Evolutionary conservation across 2,888 invertebrate genomes (phyloP).

Genomic region (Perizoma affinitatum): DNA sequence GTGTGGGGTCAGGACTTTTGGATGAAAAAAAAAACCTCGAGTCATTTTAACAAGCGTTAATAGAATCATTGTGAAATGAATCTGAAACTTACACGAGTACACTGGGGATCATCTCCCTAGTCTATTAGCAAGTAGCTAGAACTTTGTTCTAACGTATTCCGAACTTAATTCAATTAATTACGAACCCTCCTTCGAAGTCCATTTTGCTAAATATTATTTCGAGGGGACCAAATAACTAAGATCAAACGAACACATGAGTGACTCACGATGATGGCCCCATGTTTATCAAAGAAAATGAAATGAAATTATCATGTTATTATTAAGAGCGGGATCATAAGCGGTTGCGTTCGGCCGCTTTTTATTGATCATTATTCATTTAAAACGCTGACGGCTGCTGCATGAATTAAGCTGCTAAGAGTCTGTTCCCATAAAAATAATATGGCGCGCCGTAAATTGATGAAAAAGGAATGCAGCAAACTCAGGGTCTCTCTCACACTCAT

Average conservation of each 20-base stretch:
- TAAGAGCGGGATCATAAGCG: conserved; percentile 51
- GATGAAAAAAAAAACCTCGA: no score
- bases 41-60: no score
- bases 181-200: conserved; percentile 64
- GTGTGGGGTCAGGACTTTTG: no score
- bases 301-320: conserved; percentile 51
- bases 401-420: conserved; percentile 71
- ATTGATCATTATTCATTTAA: conserved; percentile 78
- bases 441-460: conserved; percentile 28
- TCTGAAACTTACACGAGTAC: conserved; percentile 1
- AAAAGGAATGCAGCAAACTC: conserved; percentile 13
- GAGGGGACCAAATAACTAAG: conserved; percentile 63
- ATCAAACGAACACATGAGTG: conserved; percentile 65
- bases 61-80: background rate
- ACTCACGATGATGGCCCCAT: conserved; percentile 47
- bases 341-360: conserved; percentile 65
- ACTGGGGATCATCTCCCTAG: conserved; percentile 70
- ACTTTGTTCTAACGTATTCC: conserved; percentile 78
- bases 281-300: conserved; percentile 59
- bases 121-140: conserved; percentile 75
- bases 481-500: background rate
- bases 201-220: conserved; percentile 79
- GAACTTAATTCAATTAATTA: conserved; percentile 83
- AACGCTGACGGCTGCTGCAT: conserved; percentile 61
- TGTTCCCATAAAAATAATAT: conserved; percentile 55